Base-by-base conservation (phyloP, 2,888 invertebrate species). In the Trissoscelio sp. region DNA sequence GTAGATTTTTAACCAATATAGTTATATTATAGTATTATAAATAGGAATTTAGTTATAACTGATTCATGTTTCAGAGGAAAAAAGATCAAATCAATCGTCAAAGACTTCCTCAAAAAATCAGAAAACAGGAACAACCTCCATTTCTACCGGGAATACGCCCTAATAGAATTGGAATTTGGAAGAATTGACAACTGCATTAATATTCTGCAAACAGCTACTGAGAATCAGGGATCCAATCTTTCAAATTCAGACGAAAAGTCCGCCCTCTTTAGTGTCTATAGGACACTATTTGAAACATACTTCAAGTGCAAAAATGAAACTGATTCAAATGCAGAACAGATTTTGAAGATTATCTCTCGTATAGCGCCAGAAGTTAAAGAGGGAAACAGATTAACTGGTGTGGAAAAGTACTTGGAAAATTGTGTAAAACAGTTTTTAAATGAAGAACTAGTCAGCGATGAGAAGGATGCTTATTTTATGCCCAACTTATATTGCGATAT, bases 81-180 rank as follows among this genome's bases (percentile, higher is more conserved):
- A 84, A 92, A 92, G 83, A 87, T 93, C 0, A 94, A 93, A 79
- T 88, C 89, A 0, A 92, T 92, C 7, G 89, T 94, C 3, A 95
- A 94, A 82, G 92, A 92, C 12, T 90, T 94, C 51, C 85, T 95
- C 0, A 94, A 93, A 74, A 90, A 89, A 39, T 92, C 92, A 0
- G 91, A 92, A 34, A 93, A 94, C 86, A 91, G 94, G 28, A 93
- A 93, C 82, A 93, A 93, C 82, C 87, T 93, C 18, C 91, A 93
- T 62, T 93, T 94, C 81, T 95, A 94, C 86, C 92, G 92, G 3
- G 95, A 95, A 88, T 94, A 94, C 87, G 94, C 94, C 6, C 87
- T 94, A 55, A 92, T 94, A 69, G 94, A 95, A 87, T 91, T 91
- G 62, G 94, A 94, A 88, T 88, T 92, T 31, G 93, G 92, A 12